A percentile compares a stretch with the other conserved stretches of the same genome.
Evolutionary conservation across 2,113 vertebrate species (phyloP).

Genomic region (Ifrita kowaldi): DNA sequence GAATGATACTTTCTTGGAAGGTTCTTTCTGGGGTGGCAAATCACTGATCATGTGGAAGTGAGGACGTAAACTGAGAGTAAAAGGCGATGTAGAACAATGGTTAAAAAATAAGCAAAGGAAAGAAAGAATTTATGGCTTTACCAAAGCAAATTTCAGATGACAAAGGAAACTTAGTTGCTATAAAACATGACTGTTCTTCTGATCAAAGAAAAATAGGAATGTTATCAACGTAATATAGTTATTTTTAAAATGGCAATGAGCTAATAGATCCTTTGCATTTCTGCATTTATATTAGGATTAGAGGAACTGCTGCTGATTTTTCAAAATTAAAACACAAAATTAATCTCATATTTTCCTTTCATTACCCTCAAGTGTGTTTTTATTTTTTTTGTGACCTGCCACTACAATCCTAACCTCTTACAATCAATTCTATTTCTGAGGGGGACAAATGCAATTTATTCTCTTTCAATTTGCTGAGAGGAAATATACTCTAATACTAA

Average conservation of each 20-base stretch:
- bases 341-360: neutral
- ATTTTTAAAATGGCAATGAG: neutral
- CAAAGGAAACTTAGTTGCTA: neutral
- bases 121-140: neutral
- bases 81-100: neutral
- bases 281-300: neutral
- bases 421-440: conserved; percentile 49
- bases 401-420: neutral
- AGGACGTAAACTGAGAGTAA: neutral
- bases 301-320: neutral
- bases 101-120: neutral
- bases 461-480: conserved; percentile 57
- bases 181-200: neutral
- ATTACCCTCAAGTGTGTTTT: neutral
- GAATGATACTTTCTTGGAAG: neutral
- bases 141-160: neutral
- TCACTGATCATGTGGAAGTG: neutral
- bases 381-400: neutral
- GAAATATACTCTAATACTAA: conserved; percentile 55
- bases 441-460: conserved; percentile 55
- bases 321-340: conserved; percentile 1
- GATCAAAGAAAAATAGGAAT: neutral
- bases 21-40: neutral
- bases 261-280: neutral
- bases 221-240: neutral